Percentiles rank a stretch among this genome's conserved stretches.
Evolutionary conservation across 2,888 invertebrate species (phyloP).

Genomic region (Itoplectis maculator): DNA sequence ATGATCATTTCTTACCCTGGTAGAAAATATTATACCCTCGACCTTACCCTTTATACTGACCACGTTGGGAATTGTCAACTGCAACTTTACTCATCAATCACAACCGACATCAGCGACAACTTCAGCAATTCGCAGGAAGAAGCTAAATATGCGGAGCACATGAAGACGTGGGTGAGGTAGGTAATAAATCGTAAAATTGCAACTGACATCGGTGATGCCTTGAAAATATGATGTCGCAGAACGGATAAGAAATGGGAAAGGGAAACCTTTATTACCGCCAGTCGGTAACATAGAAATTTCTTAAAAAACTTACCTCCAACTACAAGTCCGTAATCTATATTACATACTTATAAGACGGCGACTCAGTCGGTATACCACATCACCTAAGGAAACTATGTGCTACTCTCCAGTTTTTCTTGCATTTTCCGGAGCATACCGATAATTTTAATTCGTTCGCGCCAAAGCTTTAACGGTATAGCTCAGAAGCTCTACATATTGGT

Average conservation of each 20-base stretch:
- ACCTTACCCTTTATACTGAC: neutral
- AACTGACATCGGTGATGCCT: neutral
- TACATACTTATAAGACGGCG: neutral
- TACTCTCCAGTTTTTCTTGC: too few relatives aligned
- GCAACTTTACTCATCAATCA: neutral
- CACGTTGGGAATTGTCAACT: neutral
- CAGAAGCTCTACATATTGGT: too few relatives aligned
- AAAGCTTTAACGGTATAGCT: too few relatives aligned
- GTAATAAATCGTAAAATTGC: neutral
- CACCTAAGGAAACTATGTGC: too few relatives aligned
- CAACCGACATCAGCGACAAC: too few relatives aligned
- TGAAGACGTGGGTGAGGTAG: neutral
- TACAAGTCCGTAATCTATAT: neutral
- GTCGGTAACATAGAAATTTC: neutral
- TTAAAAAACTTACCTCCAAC: neutral
- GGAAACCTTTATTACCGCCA: neutral
- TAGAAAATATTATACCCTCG: neutral
- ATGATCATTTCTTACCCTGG: conserved; percentile 15
- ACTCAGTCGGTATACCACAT: too few relatives aligned
- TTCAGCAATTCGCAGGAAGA: neutral
- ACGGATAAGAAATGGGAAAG: neutral
- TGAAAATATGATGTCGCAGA: neutral
- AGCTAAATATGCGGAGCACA: neutral
- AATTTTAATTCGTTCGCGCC: too few relatives aligned
- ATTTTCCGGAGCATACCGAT: too few relatives aligned